A percentile compares a stretch with the other conserved stretches of the same genome.
These are phyloP conservation scores for Altica lythri DNA, from an alignment of 2,888 invertebrate genomes.

Conservation along the genomic window DNA sequence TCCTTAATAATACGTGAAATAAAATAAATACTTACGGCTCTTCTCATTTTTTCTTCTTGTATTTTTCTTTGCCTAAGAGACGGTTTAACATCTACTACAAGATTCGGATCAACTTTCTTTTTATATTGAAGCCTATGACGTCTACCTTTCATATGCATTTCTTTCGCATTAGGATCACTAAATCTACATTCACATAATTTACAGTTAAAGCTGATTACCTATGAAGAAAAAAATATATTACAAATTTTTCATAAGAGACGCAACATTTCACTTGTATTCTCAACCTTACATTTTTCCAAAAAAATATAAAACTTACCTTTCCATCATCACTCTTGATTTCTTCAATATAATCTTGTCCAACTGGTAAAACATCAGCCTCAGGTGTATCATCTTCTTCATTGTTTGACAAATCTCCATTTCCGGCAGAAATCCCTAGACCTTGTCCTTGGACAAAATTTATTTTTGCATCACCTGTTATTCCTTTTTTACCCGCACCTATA, in stretches of 20 bases:
- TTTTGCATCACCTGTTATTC: constrained; percentile 72
- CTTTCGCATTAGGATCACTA: constrained; percentile 99
- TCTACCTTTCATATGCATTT: constrained; percentile 99
- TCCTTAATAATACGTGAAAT: too few species aligned
- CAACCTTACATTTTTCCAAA: background rate
- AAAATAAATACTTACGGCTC: constrained; percentile 65
- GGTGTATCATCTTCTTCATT: constrained; percentile 60
- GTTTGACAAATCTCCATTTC: constrained; percentile 56
- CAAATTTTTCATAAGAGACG: background rate
- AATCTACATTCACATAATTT: constrained; percentile 99
- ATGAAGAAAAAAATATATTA: constrained; percentile 29
- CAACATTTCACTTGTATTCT: too few species aligned
- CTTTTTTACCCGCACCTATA: constrained; percentile 62
- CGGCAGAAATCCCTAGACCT: constrained; percentile 65
- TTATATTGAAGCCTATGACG: constrained; percentile 96
- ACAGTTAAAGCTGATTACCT: constrained; percentile 90
- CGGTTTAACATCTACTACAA: constrained; percentile 95
- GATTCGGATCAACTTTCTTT: constrained; percentile 90
- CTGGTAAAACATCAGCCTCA: constrained; percentile 87
- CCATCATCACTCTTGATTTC: constrained; percentile 95
- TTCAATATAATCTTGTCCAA: constrained; percentile 96
- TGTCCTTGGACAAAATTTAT: constrained; percentile 84
- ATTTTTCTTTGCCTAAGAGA: constrained; percentile 85
- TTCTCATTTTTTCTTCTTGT: constrained; percentile 83
- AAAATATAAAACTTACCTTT: constrained; percentile 58